phyloP scores from a whole-genome alignment of 2,797 vertebrate species.

The Dromococcyx pavoninus region DNA sequence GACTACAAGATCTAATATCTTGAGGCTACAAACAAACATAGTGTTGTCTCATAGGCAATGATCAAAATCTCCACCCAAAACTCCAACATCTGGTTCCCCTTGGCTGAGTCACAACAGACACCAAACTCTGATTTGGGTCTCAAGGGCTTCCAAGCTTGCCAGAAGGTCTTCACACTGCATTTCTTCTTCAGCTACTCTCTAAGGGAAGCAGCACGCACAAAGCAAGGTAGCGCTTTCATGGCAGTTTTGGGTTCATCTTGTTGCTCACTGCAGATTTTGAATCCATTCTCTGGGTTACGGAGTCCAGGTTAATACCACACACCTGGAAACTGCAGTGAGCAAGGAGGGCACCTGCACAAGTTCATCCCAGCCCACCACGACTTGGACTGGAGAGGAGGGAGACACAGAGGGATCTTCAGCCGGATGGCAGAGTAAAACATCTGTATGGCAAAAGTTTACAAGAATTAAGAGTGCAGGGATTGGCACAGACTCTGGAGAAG shows the following conservation, averaged over 20 bases:
- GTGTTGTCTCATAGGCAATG: not conserved
- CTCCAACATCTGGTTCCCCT: not conserved
- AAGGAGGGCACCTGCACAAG: not conserved
- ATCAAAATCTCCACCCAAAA: not conserved
- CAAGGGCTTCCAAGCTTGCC: not conserved
- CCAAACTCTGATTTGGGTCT: not conserved
- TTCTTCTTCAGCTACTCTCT: not conserved
- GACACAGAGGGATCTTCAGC: not conserved
- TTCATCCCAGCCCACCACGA: not conserved
- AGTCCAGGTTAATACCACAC: not conserved
- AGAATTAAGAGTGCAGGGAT: not conserved
- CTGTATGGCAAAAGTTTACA: not conserved
- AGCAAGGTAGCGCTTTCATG: accelerated
- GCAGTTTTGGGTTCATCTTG: not conserved
- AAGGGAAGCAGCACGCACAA: not conserved
- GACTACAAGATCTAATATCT: not conserved
- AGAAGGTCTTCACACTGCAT: not conserved
- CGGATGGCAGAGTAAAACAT: not conserved
- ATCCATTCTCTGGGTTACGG: not conserved
- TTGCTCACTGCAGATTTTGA: not conserved
- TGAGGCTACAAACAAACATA: not conserved
- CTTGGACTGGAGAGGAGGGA: not conserved
- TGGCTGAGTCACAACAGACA: not conserved
- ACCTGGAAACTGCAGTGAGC: not conserved
- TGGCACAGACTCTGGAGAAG: not conserved